Evolutionary conservation across 2,888 invertebrate genomes (phyloP).

Genomic region (Caenorhabditis sp.): DNA sequence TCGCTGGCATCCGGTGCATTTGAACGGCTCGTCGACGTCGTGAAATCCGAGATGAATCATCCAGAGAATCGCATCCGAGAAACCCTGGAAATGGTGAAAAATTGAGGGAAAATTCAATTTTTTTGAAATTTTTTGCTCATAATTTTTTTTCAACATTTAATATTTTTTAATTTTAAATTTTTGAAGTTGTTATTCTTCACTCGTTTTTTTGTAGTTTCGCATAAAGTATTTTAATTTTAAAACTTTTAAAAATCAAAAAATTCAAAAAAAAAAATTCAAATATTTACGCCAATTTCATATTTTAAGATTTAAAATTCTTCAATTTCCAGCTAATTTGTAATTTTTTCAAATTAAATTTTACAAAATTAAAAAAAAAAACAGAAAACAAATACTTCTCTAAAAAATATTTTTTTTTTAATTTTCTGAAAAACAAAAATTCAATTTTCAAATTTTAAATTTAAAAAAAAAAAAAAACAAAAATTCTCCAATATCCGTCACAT

Average conservation of each 20-base stretch:
- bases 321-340: neutral
- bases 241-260: neutral
- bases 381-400: no score
- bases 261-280: neutral
- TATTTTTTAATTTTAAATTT: no score
- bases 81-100: constrained; percentile 25
- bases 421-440: no score
- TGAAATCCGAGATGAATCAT: constrained; percentile 55
- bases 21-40: constrained; percentile 33
- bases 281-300: neutral
- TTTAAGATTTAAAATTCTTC: no score
- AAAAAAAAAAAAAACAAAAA: neutral
- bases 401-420: neutral
- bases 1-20: constrained; percentile 44
- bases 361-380: no score
- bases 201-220: no score
- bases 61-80: constrained; percentile 53
- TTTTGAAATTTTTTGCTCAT: neutral
- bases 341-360: no score
- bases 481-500: neutral
- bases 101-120: neutral
- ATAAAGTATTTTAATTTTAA: no score
- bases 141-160: no score
- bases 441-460: neutral
- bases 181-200: no score